Conservation (phyloP, 2,888 invertebrate genomes). For the Lithodes maja region DNA sequence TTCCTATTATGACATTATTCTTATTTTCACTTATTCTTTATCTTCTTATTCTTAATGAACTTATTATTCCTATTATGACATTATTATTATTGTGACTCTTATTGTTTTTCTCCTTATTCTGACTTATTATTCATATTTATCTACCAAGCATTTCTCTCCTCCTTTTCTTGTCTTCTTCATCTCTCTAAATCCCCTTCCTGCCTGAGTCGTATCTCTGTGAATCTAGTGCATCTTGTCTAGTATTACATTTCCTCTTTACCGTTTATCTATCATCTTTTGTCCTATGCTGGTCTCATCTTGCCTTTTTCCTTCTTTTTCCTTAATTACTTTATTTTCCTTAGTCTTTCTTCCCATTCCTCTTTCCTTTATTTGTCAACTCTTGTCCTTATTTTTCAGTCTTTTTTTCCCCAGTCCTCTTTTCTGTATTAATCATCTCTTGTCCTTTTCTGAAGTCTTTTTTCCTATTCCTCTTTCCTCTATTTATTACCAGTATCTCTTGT, state of each 20-base stretch:
- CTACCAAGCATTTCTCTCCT: not conserved
- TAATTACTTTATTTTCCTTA: not conserved
- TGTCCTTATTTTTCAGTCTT: not conserved
- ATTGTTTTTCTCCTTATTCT: not conserved
- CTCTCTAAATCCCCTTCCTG: not conserved
- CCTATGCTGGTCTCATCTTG: not conserved
- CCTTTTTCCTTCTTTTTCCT: constrained; percentile 74
- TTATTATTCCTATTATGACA: not conserved
- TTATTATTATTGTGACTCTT: not conserved
- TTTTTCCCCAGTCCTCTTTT: too few relatives aligned
- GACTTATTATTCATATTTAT: not conserved
- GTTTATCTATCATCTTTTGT: not conserved
- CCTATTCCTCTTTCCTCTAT: not conserved
- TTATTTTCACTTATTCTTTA: too few relatives aligned
- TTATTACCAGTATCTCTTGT: not conserved
- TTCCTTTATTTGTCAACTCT: not conserved
- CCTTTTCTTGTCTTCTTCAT: not conserved
- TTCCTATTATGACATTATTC: not conserved
- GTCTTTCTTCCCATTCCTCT: not conserved
- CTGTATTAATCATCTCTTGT: not conserved
- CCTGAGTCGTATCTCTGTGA: not conserved
- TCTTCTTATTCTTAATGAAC: too few relatives aligned
- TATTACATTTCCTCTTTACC: not conserved
- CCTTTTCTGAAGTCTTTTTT: not conserved
- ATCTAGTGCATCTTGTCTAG: not conserved